Base-by-base conservation (phyloP, 2,797 vertebrate species). In the Myotis planiceps region DNA sequence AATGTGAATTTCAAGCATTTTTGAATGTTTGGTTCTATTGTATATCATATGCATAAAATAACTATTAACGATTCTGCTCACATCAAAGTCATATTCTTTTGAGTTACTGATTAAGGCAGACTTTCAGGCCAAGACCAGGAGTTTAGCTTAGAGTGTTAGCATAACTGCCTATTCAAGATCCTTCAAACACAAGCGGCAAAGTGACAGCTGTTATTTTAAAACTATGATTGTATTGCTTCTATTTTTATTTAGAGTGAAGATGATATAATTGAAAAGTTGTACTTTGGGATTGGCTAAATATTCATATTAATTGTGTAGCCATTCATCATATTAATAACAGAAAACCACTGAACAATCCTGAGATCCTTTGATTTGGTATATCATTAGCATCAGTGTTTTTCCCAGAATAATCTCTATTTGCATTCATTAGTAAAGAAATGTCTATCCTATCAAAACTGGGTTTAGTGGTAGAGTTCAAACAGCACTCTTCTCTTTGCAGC, bases 51-150 rank as follows among this genome's bases (percentile, higher is more conserved):
- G 49, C 10, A 10, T 45, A 75, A 29, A 58, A 82, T 55, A 32
- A 29, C 6, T 74, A 81, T 45, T 69, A 27, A 76, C 0, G 25
- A 25, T 27, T 79, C 76, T 81, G 51, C 82, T 79, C 60, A 91
- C 92, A 49, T 88, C 65, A 69, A 78, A 95, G 90, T 92, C 58
- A 93, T 39, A 55, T 96, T 37, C 9, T 27, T 92, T 93, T 78
- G 19, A 92, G 85, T 92, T 88, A 92, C 55, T 68, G 34, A 6
- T 32, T 69, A 66, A 23, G 84, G 15, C 37, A 93, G 91, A 80
- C 68, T 79, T 49, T 82, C 66, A 95, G 68, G 19, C 29, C n/a
- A 92, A 68, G 75, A 55, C 9, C 6, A 37, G 10, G 21, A 27
- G 13, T 55, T 69, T 53, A 69, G 13, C 16, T 60, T 51, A 5